Evolutionary conservation across 92 coral and sea anemone species (phyloP), one percentile per base, ranked within the genome.

Genomic region (Porites cylindrica): DNA sequence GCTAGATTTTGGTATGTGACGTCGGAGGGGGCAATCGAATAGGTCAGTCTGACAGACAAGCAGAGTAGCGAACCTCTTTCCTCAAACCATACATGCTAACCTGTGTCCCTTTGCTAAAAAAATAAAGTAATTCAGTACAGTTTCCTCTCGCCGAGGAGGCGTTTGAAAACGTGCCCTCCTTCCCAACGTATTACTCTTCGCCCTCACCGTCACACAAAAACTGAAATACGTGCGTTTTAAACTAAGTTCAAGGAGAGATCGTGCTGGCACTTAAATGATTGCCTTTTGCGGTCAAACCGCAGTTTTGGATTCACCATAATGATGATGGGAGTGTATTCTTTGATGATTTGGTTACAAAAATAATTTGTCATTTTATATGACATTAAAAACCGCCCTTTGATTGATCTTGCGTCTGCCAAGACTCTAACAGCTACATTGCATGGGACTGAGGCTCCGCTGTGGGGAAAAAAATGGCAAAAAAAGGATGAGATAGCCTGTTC

Each of bases 201-300:
- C 61, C 61, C 61, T 14, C 61, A 0, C 60, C 60, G 10, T 14
- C 17, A 3, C 61, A n/a, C 4, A 10, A 4, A 2, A 10, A 3
- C 13, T 10, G 12, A 8, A 10, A 3, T 8, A 56, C 61, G 61
- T 2, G 61, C 61, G 0, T 54, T 54, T 54, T 4, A 38, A 54
- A 54, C 14, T 56, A 56, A 10, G 61, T 14, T 8, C 61, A 56
- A 56, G 18, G 1, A 75, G 11, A 56, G 5, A 24, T 52, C 78
- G 63, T 75, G 63, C 63, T 52, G 64, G 64, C 43, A 53, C 58
- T 53, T 70, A 70, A 70, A 75, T 19, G n/a, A 8, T 20, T 52
- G 12, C 21, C 4, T 21, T 75, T 75, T 75, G 78, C 63, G 65
- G 78, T 52, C 60, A 73, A 52, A 18, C 62, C 62, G 78, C 47